Base-by-base conservation (phyloP, 2,888 invertebrate genomes). In the Priocnemis perturbator region DNA sequence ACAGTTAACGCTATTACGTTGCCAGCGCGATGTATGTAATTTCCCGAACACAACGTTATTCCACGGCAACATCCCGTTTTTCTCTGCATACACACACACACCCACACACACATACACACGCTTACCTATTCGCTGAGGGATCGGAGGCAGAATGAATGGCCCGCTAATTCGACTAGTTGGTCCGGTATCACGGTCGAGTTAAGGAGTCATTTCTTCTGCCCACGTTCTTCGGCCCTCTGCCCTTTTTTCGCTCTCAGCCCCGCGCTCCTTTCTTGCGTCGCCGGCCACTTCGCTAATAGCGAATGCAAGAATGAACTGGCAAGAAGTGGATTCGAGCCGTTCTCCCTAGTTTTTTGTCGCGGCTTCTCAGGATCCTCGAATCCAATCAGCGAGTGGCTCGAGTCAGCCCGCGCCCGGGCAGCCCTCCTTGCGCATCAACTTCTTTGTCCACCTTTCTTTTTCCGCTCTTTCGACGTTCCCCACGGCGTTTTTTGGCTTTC, bases 81-180 rank as follows among this genome's bases (percentile, higher is more conserved):
- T 37, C 37, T 37, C 15, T 30, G 48, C 19, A 19, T 26, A 55
- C 56, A 60, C 57, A 44, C 50, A 37, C 50, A n/a, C n/a, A n/a
- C n/a, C n/a, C n/a, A n/a, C n/a, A n/a, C n/a, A n/a, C n/a, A n/a
- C n/a, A n/a, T n/a, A n/a, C n/a, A n/a, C n/a, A n/a, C n/a, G n/a
- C n/a, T n/a, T n/a, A n/a, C n/a, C n/a, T n/a, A n/a, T n/a, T n/a
- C 37, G 7, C 37, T 9, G 37, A 37, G 11, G 11, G 37, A 37
- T 37, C 37, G 4, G n/a, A 50, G 50, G 50, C 50, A 19, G n/a
- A 50, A 17, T 74, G 62, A 64, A 30, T 61, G 74, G 60, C 61
- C 64, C 71, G 76, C 74, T 71, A 69, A 71, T 69, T 74, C 69
- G 67, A 71, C 63, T 68, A 55, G 65, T 71, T 69, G 68, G 69